Percentiles rank a stretch among this genome's conserved stretches.
Evolutionary conservation across 2,888 invertebrate species (phyloP).

Genomic region (Elmis aenea): DNA sequence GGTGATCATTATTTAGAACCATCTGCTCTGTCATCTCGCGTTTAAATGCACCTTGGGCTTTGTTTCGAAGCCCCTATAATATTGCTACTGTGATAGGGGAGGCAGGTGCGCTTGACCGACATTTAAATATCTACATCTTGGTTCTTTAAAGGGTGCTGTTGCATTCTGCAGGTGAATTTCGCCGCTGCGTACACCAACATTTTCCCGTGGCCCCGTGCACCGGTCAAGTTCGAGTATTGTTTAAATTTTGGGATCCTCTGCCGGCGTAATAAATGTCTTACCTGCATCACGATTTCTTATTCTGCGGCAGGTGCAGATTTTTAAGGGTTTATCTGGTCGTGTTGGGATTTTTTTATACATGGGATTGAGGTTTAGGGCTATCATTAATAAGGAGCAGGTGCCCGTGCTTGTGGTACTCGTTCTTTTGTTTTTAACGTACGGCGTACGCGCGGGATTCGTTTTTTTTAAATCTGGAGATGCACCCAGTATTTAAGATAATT

Average conservation of each 20-base stretch:
- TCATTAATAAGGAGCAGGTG: conserved; percentile 21
- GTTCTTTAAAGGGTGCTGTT: conserved; percentile 22
- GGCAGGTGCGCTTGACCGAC: conserved; percentile 18
- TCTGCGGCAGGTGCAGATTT: conserved; percentile 36
- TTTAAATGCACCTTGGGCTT: no score
- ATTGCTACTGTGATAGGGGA: conserved; percentile 7
- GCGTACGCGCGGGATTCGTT: no score
- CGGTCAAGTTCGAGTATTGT: no score
- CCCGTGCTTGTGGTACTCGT: conserved; percentile 1
- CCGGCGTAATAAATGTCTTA: no score
- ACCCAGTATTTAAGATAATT: no score
- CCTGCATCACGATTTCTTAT: no score
- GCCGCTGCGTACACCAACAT: conserved; percentile 6
- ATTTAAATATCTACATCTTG: conserved; percentile 15
- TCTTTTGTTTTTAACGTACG: background rate
- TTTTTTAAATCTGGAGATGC: no score
- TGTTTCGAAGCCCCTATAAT: background rate
- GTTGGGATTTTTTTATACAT: conserved; percentile 23
- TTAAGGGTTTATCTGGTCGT: conserved; percentile 34
- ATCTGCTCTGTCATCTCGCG: no score
- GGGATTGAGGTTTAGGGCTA: conserved; percentile 20
- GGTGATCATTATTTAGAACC: no score
- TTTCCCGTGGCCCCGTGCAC: no score
- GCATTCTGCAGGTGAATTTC: conserved; percentile 21
- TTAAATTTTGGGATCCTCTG: no score